Evolutionary conservation across 2,888 invertebrate genomes (phyloP).

Genomic region (Anoplius nigerrimus): DNA sequence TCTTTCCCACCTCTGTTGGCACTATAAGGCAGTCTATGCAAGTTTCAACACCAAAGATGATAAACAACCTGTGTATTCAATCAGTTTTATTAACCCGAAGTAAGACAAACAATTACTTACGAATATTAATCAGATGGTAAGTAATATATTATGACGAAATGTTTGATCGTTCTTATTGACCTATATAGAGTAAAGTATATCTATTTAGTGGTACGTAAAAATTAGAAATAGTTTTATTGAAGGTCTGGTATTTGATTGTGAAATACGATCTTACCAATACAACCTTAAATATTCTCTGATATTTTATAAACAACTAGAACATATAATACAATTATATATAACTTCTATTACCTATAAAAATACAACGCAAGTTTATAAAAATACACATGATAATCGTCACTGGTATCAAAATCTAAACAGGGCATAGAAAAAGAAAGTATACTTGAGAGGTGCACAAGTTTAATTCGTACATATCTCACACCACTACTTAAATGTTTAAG

Average conservation of each 20-base stretch:
- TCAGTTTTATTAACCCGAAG: too few relatives aligned
- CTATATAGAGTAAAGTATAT: too few relatives aligned
- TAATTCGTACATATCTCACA: conserved; percentile 48
- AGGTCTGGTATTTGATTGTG: conserved; percentile 42
- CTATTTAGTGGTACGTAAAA: conserved; percentile 20
- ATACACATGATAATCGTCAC: conserved; percentile 68
- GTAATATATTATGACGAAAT: too few relatives aligned
- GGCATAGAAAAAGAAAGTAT: conserved; percentile 57
- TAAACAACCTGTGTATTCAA: too few relatives aligned
- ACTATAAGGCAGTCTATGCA: too few relatives aligned
- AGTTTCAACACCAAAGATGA: too few relatives aligned
- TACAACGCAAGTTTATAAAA: conserved; percentile 72
- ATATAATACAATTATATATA: conserved; percentile 60
- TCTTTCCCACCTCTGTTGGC: too few relatives aligned
- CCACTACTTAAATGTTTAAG: conserved; percentile 50
- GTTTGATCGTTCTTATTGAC: too few relatives aligned
- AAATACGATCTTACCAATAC: conserved; percentile 49
- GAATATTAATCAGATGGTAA: too few relatives aligned
- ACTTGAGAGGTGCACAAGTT: conserved; percentile 44
- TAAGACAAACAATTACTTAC: too few relatives aligned
- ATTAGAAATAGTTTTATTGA: conserved; percentile 53
- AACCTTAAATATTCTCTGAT: conserved; percentile 56
- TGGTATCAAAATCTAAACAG: conserved; percentile 68
- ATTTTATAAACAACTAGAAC: conserved; percentile 60
- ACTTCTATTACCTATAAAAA: conserved; percentile 69